These are phyloP conservation scores for Caenorhabditis afra DNA, from an alignment of 2,888 invertebrate species.

Conservation along the genomic window DNA sequence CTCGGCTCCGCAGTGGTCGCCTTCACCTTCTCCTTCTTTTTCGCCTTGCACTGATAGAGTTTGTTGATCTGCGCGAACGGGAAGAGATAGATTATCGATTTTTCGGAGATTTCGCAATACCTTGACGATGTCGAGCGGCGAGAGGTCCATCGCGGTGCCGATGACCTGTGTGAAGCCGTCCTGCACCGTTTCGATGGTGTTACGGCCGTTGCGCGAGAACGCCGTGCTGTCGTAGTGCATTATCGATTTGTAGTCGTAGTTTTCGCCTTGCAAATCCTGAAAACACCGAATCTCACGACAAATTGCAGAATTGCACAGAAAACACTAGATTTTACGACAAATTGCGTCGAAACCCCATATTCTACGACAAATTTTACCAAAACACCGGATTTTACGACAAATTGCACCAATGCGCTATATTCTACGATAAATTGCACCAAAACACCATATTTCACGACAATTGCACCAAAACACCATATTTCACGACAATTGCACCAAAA, in stretches of 20 bases:
- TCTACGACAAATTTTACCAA: too few relatives aligned
- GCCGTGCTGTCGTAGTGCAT: slow-evolving; percentile 80
- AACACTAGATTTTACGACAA: too few relatives aligned
- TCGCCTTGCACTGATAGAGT: slow-evolving; percentile 63
- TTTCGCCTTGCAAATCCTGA: slow-evolving; percentile 78
- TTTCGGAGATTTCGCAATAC: slow-evolving; percentile 60
- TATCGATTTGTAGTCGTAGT: slow-evolving; percentile 79
- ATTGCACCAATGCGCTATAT: too few relatives aligned
- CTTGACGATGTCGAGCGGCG: slow-evolving; percentile 77
- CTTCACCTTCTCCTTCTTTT: slow-evolving; percentile 49
- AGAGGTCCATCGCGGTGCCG: slow-evolving; percentile 78
- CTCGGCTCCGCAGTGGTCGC: slow-evolving; percentile 22
- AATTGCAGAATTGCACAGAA: too few relatives aligned
- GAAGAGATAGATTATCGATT: too few relatives aligned
- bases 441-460: too few relatives aligned
- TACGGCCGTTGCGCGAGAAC: slow-evolving; percentile 79
- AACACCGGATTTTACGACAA: too few relatives aligned
- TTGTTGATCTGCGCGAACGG: slow-evolving; percentile 71
- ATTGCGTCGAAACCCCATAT: too few relatives aligned
- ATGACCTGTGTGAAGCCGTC: slow-evolving; percentile 79
- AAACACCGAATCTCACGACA: neutral
- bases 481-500: too few relatives aligned
- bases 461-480: too few relatives aligned
- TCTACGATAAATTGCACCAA: too few relatives aligned
- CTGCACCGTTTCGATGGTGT: slow-evolving; percentile 78